phyloP scores from a whole-genome alignment of 2,888 invertebrate species.

The Zonitis immaculata region DNA sequence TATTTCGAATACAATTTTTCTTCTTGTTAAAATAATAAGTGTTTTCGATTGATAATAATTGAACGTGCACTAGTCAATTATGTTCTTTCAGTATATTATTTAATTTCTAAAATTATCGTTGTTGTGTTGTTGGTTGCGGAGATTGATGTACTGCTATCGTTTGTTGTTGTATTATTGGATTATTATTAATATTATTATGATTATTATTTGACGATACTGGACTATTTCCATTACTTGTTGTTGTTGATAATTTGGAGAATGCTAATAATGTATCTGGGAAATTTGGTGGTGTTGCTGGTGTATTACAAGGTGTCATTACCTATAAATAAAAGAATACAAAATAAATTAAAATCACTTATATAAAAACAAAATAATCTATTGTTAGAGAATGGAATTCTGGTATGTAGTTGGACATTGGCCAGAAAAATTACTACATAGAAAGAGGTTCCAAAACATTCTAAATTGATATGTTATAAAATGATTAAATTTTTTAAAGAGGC shows the following conservation, averaged over 20 bases:
- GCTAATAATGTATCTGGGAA: constrained; percentile 87
- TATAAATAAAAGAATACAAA: too few species aligned
- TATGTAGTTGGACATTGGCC: constrained; percentile 7
- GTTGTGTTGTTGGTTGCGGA: constrained; percentile 42
- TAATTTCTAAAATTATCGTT: constrained; percentile 39
- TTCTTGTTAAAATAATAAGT: constrained; percentile 14
- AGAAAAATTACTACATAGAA: not conserved
- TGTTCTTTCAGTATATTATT: constrained; percentile 5
- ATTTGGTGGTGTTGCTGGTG: constrained; percentile 91
- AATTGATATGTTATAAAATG: too few species aligned
- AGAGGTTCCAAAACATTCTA: not conserved
- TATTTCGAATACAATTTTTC: constrained; percentile 3
- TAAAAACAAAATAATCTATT: constrained; percentile 4
- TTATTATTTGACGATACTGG: constrained; percentile 48
- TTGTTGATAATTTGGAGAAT: constrained; percentile 81
- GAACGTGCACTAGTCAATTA: constrained; percentile 14
- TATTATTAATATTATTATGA: constrained; percentile 44
- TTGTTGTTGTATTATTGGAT: constrained; percentile 34
- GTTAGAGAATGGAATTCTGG: constrained; percentile 9
- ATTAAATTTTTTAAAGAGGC: too few species aligned
- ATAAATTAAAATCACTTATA: not conserved
- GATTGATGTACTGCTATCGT: constrained; percentile 34
- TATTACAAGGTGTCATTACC: constrained; percentile 89
- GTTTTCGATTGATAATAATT: constrained; percentile 16
- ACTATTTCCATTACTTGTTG: constrained; percentile 60